phyloP scores from a whole-genome alignment of 1,140 invertebrate genomes.

The Vollenhovia emeryi region DNA sequence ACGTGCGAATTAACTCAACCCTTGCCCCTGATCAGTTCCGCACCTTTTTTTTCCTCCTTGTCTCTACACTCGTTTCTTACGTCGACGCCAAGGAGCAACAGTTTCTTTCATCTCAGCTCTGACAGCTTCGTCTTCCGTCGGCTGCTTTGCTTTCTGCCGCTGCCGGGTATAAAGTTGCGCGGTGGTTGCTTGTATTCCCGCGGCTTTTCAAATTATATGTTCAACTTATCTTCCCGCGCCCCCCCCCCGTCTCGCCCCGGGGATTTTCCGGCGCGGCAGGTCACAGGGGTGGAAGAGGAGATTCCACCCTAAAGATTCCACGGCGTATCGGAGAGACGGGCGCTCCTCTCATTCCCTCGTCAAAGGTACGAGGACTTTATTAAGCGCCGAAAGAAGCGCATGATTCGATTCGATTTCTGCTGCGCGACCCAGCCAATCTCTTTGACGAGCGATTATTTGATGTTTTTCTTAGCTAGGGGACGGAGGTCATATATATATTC shows the following conservation, averaged over 20 bases:
- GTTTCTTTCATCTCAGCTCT: slow-evolving; percentile 70
- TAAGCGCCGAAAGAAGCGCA: slow-evolving; percentile 68
- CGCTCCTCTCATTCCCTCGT: slow-evolving; percentile 24
- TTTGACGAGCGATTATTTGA: slow-evolving; percentile 57
- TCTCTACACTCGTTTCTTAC: slow-evolving; percentile 26
- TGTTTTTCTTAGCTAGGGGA: slow-evolving; percentile 26
- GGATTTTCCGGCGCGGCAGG: slow-evolving; percentile 61
- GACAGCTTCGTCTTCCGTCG: slow-evolving; percentile 31
- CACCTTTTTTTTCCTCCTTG: slow-evolving; percentile 25
- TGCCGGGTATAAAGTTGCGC: slow-evolving; percentile 69
- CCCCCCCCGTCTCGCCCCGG: slow-evolving; percentile 53
- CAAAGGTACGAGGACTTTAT: slow-evolving; percentile 65
- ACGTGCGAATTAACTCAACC: slow-evolving; percentile 66
- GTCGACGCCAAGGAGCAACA: slow-evolving; percentile 13
- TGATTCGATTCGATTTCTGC: slow-evolving; percentile 70
- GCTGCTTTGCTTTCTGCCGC: slow-evolving; percentile 65
- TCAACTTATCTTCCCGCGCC: slow-evolving; percentile 70
- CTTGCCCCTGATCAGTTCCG: background rate
- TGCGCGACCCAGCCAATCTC: slow-evolving; percentile 49
- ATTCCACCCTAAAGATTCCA: slow-evolving; percentile 61
- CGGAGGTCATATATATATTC: background rate
- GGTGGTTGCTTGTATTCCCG: slow-evolving; percentile 72
- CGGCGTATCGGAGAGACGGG: slow-evolving; percentile 54
- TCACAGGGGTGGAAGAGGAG: slow-evolving; percentile 3
- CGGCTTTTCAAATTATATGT: slow-evolving; percentile 77